Evolutionary conservation across 2,888 invertebrate genomes (phyloP).

Genomic region (Rhodophaea formosa): DNA sequence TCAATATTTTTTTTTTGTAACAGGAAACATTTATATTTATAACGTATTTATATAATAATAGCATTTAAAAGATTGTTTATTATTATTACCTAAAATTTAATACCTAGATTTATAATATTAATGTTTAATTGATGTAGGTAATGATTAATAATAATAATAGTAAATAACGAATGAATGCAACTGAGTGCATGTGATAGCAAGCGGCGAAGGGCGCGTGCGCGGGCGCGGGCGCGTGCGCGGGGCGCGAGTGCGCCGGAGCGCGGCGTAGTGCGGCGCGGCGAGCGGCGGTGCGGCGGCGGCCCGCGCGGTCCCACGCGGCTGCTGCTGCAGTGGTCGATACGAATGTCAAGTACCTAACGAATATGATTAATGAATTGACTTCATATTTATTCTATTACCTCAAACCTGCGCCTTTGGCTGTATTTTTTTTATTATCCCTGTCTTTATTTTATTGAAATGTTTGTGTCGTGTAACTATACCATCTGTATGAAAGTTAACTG

Average conservation of each 20-base stretch:
- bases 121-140: slow-evolving; percentile 81
- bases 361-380: slow-evolving; percentile 81
- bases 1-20: slow-evolving; percentile 80
- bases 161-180: slow-evolving; percentile 77
- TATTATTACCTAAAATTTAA: slow-evolving; percentile 82
- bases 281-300: slow-evolving; percentile 34
- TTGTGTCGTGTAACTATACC: slow-evolving; percentile 63
- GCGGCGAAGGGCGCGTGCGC: slow-evolving; percentile 47
- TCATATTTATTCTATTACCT: slow-evolving; percentile 78
- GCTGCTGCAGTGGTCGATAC: slow-evolving; percentile 67
- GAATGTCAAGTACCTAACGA: slow-evolving; percentile 72
- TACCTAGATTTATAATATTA: slow-evolving; percentile 80
- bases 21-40: slow-evolving; percentile 82
- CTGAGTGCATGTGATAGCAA: slow-evolving; percentile 69
- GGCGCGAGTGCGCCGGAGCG: slow-evolving; percentile 38
- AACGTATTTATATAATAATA: slow-evolving; percentile 83
- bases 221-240: slow-evolving; percentile 36
- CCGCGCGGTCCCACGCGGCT: slow-evolving; percentile 46
- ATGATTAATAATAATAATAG: slow-evolving; percentile 77
- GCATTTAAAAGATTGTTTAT: slow-evolving; percentile 82
- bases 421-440: slow-evolving; percentile 75
- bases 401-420: slow-evolving; percentile 78
- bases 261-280: slow-evolving; percentile 22
- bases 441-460: slow-evolving; percentile 76
- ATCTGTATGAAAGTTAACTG: slow-evolving; percentile 63